These are phyloP conservation scores for Alligator sinensis DNA, from an alignment of 2,113 vertebrate genomes.

Conservation along the genomic window DNA sequence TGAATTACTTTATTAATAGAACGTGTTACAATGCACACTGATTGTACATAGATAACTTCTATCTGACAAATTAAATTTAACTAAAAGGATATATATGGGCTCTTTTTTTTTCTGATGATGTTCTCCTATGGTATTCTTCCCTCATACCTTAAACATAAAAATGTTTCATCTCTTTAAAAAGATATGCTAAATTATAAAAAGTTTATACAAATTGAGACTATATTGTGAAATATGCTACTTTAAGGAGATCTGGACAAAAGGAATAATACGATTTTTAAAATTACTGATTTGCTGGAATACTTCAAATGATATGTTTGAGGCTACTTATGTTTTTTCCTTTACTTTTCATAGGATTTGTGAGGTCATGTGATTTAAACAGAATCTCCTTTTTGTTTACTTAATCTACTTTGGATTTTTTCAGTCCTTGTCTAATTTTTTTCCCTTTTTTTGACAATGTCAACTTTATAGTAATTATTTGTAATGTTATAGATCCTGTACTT, in stretches of 20 bases:
- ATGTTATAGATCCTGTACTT: neutral
- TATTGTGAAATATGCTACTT: neutral
- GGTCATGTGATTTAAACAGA: neutral
- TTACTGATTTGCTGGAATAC: neutral
- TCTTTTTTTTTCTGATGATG: slow-evolving; percentile 80
- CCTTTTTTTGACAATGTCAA: neutral
- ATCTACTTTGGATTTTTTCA: neutral
- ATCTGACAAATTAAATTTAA: slow-evolving; percentile 98
- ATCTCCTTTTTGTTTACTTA: neutral
- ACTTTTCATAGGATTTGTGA: neutral
- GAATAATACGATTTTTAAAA: neutral
- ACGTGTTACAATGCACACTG: slow-evolving; percentile 93
- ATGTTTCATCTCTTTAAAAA: neutral
- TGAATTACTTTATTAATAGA: slow-evolving; percentile 88
- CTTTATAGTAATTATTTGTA: neutral
- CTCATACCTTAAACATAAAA: slow-evolving; percentile 44
- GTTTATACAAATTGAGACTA: slow-evolving; percentile 12
- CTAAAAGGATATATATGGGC: slow-evolving; percentile 74
- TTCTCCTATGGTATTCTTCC: slow-evolving; percentile 36
- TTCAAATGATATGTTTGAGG: neutral
- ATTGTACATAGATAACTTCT: slow-evolving; percentile 95
- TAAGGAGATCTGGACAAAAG: neutral
- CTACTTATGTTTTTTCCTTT: neutral
- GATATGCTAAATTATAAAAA: slow-evolving; percentile 34
- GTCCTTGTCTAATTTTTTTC: neutral